These are phyloP conservation scores for Psittacara wagleri DNA, from an alignment of 2,113 vertebrate genomes.

Conservation along the genomic window DNA sequence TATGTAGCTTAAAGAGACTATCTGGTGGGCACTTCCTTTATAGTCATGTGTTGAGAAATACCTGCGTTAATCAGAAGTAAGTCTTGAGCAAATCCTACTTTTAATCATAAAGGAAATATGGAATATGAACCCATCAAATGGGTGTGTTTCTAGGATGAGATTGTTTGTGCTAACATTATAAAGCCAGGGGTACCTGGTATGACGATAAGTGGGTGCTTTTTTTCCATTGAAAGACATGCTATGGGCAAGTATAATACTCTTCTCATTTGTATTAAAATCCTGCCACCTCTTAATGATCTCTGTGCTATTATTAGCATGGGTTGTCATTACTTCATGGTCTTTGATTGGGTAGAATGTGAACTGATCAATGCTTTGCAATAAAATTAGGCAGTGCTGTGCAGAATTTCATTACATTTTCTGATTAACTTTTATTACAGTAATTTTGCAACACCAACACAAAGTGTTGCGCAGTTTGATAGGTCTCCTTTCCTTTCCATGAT, in stretches of 20 bases:
- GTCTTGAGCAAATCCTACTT: neutral
- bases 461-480: constrained; percentile 14
- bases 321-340: neutral
- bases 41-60: neutral
- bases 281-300: neutral
- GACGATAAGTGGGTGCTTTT: neutral
- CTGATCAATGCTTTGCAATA: neutral
- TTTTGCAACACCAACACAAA: neutral
- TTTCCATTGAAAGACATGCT: neutral
- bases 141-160: neutral
- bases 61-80: neutral
- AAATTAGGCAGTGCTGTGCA: neutral
- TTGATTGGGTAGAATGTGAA: neutral
- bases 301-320: neutral
- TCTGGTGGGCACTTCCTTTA: neutral
- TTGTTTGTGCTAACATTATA: neutral
- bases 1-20: neutral
- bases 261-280: neutral
- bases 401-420: constrained; percentile 19
- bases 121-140: neutral
- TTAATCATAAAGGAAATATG: neutral
- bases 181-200: neutral
- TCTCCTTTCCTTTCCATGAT: neutral
- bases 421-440: constrained; percentile 24
- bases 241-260: neutral